Evolutionary conservation across 2,888 invertebrate species (phyloP).

Genomic region (Tetragonisca angustula): DNA sequence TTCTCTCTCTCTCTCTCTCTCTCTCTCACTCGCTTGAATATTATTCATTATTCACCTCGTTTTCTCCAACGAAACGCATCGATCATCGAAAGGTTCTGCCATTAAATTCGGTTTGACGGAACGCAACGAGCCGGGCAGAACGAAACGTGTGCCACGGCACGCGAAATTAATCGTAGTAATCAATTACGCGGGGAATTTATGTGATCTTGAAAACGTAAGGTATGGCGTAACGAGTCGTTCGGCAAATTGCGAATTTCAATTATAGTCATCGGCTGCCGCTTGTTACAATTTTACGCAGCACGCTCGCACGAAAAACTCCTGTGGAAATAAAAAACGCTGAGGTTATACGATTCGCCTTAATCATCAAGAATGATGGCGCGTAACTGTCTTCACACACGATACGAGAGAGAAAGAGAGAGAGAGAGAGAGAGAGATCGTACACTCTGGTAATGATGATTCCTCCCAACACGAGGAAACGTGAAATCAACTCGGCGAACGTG

Average conservation of each 20-base stretch:
- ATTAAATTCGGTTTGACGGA: slow-evolving; percentile 5
- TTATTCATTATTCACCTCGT: not conserved
- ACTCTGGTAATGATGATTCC: slow-evolving; percentile 25
- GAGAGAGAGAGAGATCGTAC: slow-evolving; percentile 1
- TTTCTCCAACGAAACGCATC: not conserved
- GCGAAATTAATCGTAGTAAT: not conserved
- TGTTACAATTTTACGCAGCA: not conserved
- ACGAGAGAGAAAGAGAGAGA: not conserved
- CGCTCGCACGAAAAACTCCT: not conserved
- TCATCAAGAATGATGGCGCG: slow-evolving; percentile 26
- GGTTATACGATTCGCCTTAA: not conserved
- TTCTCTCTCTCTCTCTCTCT: too few species aligned
- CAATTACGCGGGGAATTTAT: not conserved
- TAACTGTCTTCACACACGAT: slow-evolving; percentile 23
- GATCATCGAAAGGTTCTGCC: not conserved
- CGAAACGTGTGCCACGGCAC: not conserved
- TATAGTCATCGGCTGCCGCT: not conserved
- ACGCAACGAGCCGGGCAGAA: not conserved
- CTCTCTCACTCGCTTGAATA: too few species aligned
- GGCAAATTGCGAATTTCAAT: slow-evolving; percentile 25
- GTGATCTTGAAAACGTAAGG: not conserved
- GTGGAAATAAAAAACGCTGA: not conserved
- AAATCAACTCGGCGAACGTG: slow-evolving; percentile 28
- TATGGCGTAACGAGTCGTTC: not conserved
- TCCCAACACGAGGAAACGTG: slow-evolving; percentile 28